Base-by-base conservation (phyloP, 1,140 invertebrate genomes). In the Homarus americanus region DNA sequence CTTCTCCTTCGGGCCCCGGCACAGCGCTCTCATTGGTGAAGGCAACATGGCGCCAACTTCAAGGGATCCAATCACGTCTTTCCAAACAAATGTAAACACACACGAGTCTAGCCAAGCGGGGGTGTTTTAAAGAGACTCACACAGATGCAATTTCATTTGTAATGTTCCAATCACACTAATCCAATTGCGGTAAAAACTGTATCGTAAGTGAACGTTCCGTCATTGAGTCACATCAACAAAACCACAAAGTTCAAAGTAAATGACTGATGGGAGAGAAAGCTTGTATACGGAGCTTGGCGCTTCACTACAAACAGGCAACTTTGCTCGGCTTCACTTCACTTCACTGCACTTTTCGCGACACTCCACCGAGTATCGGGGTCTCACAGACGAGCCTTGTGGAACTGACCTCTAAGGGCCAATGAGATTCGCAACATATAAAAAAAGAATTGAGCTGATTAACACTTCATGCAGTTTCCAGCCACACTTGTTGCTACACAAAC, bases 21-120 rank as follows among this genome's bases (percentile, higher is more conserved):
- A 40, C 34, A 87, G 73, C 20, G 85, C 85, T 58, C 85, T 76
- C 85, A 87, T 87, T 15, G 85, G 85, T 15, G 85, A 87, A 17
- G 85, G 85, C 34, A 79, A 28, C 85, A 87, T 87, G 15, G 53
- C 20, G 15, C 20, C 20, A 58, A 58, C 53, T 20, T 58, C 53
- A 58, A 58, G 4, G 17, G 53, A 20, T 20, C 53, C 17, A 58
- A 58, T 58, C 53, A 58, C 53, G 15, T 58, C 53, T 24, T 24
- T 15, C 12, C 15, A 10, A 58, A 4, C 53, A 15, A 58, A 15
- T 4, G 12, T 58, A 58, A 58, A 15, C 0, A 58, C 15, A 15
- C 0, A 58, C 15, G 15, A 58, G 17, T 58, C 20, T 4, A 58
- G 20, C 53, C 53, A 58, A 58, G 4, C 53, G 20, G 53, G n/a